Base-by-base conservation (phyloP, 2,888 invertebrate species). In the Drosophila fulvimacula region DNA sequence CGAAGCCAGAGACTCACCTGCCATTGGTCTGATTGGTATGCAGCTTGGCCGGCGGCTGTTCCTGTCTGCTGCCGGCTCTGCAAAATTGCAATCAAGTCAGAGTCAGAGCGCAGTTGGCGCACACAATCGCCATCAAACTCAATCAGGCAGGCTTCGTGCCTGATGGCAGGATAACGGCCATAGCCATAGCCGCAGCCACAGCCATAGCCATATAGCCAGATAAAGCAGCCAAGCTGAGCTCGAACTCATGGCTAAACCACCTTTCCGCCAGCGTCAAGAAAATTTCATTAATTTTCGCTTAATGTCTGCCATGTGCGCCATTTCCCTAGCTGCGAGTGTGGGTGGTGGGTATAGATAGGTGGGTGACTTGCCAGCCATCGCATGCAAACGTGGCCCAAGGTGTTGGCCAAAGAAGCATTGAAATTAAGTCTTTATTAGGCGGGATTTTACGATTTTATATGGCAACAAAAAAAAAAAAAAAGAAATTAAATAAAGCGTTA, bases 51-150 rank as follows among this genome's bases (percentile, higher is more conserved):
- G 62, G 19, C 44, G 49, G 81, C 58, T 64, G 57, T 60, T 64
- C 36, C 57, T 60, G 73, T 61, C 44, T 24, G 52, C 46, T 17
- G 48, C 24, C 34, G 69, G 42, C 55, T 56, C 67, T 70, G 56
- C 46, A 83, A 83, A 83, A 89, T 83, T 83, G 83, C 83, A 83
- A 83, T 83, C 89, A 83, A 83, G 78, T 71, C 83, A 69, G 61
- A 58, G 73, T 36, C 58, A 73, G 53, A 57, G 80, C 59, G 73
- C 82, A 46, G 71, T 66, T 44, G 62, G 46, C 56, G 69, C 72
- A 83, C 89, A 88, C 89, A 87, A 83, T 88, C 87, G 87, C 83
- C 87, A 88, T 88, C 87, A 86, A 83, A 83, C 83, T 83, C 83
- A 83, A 83, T 83, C 89, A 83, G 81, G 89, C 89, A 83, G 81